Evolutionary conservation across 2,113 vertebrate genomes (phyloP), one percentile per base, ranked within the genome.

Genomic region (Podilymbus podiceps): DNA sequence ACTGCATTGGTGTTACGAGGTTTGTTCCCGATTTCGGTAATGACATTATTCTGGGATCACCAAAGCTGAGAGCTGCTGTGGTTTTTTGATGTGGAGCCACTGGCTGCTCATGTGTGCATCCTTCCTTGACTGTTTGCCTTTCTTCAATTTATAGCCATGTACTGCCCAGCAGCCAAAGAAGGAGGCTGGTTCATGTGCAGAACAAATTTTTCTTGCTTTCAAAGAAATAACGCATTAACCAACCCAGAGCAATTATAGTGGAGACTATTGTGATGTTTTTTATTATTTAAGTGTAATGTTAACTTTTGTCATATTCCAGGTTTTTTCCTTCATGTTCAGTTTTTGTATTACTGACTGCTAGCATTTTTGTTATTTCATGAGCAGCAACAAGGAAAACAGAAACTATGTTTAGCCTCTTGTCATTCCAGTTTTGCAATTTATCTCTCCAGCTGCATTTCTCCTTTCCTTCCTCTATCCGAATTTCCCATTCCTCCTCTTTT

Each of bases 231-330:
- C 5, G 4, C 33, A 6, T 28, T 56, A 52, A 33, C 8, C 28
- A 67, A 88, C 5, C 16, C 22, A 42, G 35, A 47, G 10, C 6
- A 72, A 28, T 47, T 30, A 14, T 8, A 53, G 6, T 2, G 5
- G 16, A 9, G n/a, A 35, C 18, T 60, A 2, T 2, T 35, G 23
- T 0, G 0, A 18, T 59, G 73, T 30, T 23, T 21, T 63, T 23
- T 38, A 25, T 4, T 1, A n/a, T 52, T 38, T 27, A 4, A 64
- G 15, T 11, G 82, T 19, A 59, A 49, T 46, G 7, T 15, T 55
- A 77, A 23, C 6, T 44, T 47, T 89, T 25, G 35, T 30, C 5
- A 23, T 66, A n/a, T 11, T 6, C 2, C 3, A 40, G 1, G 22
- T 71, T 83, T 78, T 79, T 40, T 38, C 38, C 27, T 56, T 68